Conservation (phyloP, 2,797 vertebrate species). For the Micrastur ruficollis region DNA sequence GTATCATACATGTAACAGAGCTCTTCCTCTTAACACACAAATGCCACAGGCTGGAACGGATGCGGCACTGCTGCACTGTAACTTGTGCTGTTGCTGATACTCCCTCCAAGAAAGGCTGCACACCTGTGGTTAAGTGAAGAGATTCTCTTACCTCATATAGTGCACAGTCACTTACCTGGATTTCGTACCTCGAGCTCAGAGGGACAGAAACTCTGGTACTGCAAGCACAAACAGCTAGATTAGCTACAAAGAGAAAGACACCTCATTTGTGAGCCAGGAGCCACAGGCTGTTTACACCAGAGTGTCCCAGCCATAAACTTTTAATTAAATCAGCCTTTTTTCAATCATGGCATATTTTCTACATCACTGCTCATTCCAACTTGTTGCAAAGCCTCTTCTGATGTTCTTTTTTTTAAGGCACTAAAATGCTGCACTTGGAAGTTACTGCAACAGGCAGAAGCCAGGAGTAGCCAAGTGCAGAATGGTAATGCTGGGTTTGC, state of each 20-base stretch:
- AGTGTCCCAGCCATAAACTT: background rate
- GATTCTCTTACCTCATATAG: background rate
- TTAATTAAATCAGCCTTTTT: slow-evolving; percentile 50
- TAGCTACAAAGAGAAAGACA: background rate
- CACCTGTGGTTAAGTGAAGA: background rate
- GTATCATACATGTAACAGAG: background rate
- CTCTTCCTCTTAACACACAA: background rate
- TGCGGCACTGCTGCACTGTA: background rate
- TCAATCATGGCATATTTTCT: slow-evolving; percentile 4
- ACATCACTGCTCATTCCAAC: background rate
- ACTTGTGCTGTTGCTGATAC: background rate
- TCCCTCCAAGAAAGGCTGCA: background rate
- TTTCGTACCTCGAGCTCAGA: background rate
- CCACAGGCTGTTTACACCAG: slow-evolving; percentile 33
- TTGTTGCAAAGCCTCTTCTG: background rate
- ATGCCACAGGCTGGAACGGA: background rate
- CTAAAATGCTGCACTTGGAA: background rate
- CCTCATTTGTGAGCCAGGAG: slow-evolving; percentile 16
- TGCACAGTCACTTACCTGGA: background rate
- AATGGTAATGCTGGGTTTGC: background rate
- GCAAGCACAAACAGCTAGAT: background rate
- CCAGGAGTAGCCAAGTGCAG: background rate
- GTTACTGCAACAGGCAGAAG: background rate
- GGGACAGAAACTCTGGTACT: background rate
- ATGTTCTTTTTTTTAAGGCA: background rate